A percentile compares a stretch with the other conserved stretches of the same genome.
phyloP scores from a whole-genome alignment of 2,888 invertebrate genomes.

The Cistogaster globosa region DNA sequence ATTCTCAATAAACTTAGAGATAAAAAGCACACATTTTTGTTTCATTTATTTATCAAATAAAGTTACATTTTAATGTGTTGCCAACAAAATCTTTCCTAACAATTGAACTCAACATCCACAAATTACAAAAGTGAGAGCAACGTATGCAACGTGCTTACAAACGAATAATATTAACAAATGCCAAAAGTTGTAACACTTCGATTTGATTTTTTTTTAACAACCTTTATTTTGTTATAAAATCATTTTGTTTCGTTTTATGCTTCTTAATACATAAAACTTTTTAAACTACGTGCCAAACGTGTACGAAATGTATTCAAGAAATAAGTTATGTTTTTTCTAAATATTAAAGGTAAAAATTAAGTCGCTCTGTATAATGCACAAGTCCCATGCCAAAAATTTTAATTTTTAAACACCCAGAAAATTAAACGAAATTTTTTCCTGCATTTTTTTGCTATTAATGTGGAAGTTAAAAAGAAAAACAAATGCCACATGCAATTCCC shows the following conservation, averaged over 20 bases:
- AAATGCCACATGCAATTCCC: too few species aligned
- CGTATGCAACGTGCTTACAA: neutral
- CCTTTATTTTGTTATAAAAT: neutral
- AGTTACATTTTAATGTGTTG: constrained; percentile 33
- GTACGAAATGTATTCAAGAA: neutral
- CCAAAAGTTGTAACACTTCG: constrained; percentile 29
- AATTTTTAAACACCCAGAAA: too few species aligned
- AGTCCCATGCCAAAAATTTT: too few species aligned
- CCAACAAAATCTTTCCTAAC: neutral
- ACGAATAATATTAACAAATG: constrained; percentile 38
- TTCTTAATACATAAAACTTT: neutral
- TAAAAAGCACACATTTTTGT: neutral
- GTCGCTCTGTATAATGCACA: too few species aligned
- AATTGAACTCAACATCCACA: too few species aligned
- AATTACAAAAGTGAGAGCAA: neutral
- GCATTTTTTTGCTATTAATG: too few species aligned
- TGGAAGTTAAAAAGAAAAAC: too few species aligned
- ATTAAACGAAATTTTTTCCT: too few species aligned
- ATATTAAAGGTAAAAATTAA: too few species aligned
- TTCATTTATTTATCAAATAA: constrained; percentile 47
- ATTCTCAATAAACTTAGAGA: neutral
- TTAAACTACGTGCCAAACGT: too few species aligned
- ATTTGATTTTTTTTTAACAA: neutral
- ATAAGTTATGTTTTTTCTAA: too few species aligned
- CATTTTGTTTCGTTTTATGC: neutral